These are phyloP conservation scores for Tapera naevia DNA, from an alignment of 2,797 vertebrate genomes.

Conservation along the genomic window DNA sequence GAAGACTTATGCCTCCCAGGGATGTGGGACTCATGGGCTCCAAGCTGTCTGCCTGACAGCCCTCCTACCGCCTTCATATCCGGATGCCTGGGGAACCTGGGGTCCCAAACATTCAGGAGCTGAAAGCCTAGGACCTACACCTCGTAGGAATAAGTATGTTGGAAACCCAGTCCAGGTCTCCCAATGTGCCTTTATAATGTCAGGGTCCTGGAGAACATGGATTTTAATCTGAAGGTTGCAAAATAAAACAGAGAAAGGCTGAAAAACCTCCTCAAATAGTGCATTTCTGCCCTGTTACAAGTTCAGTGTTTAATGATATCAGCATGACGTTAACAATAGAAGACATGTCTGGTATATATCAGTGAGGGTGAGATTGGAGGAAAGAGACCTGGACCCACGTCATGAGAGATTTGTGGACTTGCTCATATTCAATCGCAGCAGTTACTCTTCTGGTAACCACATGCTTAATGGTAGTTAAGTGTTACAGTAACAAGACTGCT, in stretches of 20 bases:
- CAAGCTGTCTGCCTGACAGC: neutral
- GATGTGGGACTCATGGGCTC: neutral
- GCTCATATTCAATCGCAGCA: neutral
- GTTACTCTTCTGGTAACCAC: neutral
- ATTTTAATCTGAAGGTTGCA: neutral
- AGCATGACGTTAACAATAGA: neutral
- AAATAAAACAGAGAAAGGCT: neutral
- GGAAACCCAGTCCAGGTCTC: neutral
- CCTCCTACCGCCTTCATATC: neutral
- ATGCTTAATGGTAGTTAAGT: neutral
- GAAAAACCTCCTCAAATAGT: neutral
- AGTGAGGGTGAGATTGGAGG: neutral
- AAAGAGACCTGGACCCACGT: neutral
- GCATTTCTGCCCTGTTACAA: neutral
- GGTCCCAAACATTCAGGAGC: neutral
- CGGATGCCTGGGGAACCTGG: neutral
- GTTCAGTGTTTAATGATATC: neutral
- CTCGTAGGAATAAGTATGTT: neutral
- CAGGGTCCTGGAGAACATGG: neutral
- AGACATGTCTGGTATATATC: neutral
- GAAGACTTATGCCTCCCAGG: neutral
- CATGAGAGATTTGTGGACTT: neutral
- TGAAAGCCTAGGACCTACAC: neutral
- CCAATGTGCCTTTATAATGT: neutral
- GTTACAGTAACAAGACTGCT: neutral